These are phyloP conservation scores for Halichondria panicea DNA, from an alignment of 37 sponge, comb jelly and placozoan genomes.

Conservation along the genomic window DNA sequence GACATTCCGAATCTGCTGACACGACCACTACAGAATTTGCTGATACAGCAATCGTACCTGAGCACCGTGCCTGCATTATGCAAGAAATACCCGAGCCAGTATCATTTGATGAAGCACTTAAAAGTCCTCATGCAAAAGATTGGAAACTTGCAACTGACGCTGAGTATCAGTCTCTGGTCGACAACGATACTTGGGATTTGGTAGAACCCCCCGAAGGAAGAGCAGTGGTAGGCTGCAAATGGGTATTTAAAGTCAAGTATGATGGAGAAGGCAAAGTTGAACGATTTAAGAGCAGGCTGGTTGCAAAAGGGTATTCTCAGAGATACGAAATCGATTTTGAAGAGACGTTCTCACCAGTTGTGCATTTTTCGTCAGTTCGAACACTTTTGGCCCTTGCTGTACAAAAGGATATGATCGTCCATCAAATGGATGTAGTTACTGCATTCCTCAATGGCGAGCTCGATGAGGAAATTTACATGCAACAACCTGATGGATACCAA, in stretches of 20 bases:
- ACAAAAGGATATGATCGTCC: slow-evolving; percentile 40
- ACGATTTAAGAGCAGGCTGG: slow-evolving; percentile 35
- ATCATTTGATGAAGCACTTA: slow-evolving; percentile 20
- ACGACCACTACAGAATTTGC: background rate
- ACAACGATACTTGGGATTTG: slow-evolving; percentile 45
- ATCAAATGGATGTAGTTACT: slow-evolving; percentile 44
- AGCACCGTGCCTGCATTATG: background rate
- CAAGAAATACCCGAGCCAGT: slow-evolving; percentile 1
- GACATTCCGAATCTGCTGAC: slow-evolving; percentile 6
- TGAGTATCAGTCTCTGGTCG: slow-evolving; percentile 42
- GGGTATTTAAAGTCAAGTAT: slow-evolving; percentile 38
- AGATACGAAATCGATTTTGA: slow-evolving; percentile 30
- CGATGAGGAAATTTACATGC: slow-evolving; percentile 41
- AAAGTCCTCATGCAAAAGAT: slow-evolving; percentile 3
- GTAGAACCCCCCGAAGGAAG: slow-evolving; percentile 24
- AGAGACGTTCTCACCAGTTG: slow-evolving; percentile 49
- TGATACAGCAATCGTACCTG: background rate
- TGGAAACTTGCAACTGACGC: slow-evolving; percentile 41
- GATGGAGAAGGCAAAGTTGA: slow-evolving; percentile 31
- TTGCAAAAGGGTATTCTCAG: slow-evolving; percentile 38
- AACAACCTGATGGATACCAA: slow-evolving; percentile 26
- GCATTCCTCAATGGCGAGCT: slow-evolving; percentile 46
- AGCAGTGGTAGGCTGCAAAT: slow-evolving; percentile 33
- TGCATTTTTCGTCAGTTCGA: slow-evolving; percentile 31
- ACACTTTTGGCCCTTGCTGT: slow-evolving; percentile 43